These are phyloP conservation scores for Ceratina japonica DNA, from an alignment of 1,140 invertebrate species.

Conservation along the genomic window DNA sequence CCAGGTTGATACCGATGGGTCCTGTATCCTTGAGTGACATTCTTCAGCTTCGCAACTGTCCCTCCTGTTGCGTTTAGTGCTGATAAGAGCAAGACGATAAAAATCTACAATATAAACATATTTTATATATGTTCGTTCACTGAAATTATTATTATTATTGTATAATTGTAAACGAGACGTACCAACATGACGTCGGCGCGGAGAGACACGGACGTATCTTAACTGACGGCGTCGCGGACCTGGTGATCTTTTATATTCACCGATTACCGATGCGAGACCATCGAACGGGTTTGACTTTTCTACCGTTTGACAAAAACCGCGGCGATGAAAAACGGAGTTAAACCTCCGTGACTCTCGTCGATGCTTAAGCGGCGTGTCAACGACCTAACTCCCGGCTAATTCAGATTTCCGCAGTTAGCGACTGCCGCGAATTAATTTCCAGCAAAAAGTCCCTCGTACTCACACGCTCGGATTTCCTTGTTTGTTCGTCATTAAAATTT, in stretches of 20 bases:
- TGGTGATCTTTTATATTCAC: constrained; percentile 77
- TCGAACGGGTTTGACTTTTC: constrained; percentile 76
- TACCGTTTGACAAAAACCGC: constrained; percentile 76
- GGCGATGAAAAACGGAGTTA: constrained; percentile 71
- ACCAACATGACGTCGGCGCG: constrained; percentile 73
- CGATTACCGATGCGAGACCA: constrained; percentile 75
- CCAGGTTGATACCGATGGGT: background rate
- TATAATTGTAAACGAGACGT: constrained; percentile 46
- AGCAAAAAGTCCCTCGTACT: too few relatives aligned
- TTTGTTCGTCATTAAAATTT: too few relatives aligned
- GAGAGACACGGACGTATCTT: constrained; percentile 66
- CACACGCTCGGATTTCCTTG: too few relatives aligned
- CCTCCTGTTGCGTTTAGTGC: background rate
- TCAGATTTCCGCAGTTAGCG: background rate
- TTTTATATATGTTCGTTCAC: background rate
- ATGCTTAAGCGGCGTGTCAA: constrained; percentile 54
- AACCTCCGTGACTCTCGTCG: constrained; percentile 70
- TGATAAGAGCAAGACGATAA: background rate
- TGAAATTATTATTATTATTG: too few relatives aligned
- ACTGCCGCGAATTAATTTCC: background rate
- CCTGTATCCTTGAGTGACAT: constrained; percentile 5
- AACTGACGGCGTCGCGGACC: constrained; percentile 70
- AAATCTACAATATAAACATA: constrained; percentile 5
- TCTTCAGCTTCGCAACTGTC: constrained; percentile 9
- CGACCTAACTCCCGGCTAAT: constrained; percentile 55